Base-by-base conservation (phyloP, 2,797 vertebrate species). In the Carapus acus region DNA sequence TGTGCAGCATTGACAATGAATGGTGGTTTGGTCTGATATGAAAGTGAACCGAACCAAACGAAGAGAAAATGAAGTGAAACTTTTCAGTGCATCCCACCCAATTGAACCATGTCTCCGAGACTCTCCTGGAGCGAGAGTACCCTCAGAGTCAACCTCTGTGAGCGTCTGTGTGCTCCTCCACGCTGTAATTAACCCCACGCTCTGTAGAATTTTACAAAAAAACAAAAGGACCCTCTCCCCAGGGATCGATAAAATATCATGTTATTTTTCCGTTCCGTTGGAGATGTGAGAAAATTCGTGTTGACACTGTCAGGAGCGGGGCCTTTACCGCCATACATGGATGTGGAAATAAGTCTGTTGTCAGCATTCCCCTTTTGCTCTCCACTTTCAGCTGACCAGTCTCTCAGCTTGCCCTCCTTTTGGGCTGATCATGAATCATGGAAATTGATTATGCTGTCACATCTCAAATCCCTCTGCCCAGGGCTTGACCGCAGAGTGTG, bases 391-490 rank as follows among this genome's bases (percentile, higher is more conserved):
- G 78, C 79, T 82, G 82, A 72, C 81, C 65, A 6, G 66, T 77
- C 43, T 41, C 72, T 81, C 77, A 72, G 66, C 57, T 33, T 47
- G 51, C 51, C 73, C 73, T 85, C 71, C 73, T 69, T 78, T 71
- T 20, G 33, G 71, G 49, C 64, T 47, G 58, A 77, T 76, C 81
- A 84, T 85, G 80, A 85, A 87, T 88, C 85, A 87, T 73, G 57
- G 71, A 83, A 87, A 88, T 87, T 81, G 84, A 87, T 87, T 81
- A 80, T 55, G 76, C 85, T 88, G 85, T 87, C 85, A 88, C 78
- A 62, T 81, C 72, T 82, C 77, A 84, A 85, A 81, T 83, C 78
- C 80, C 76, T 27, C 62, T 69, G 68, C 65, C 78, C 77, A 79
- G 70, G 49, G 78, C 77, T 70, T 80, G 82, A 85, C 81, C 78